Evolutionary conservation across 2,888 invertebrate genomes (phyloP), one percentile per base, ranked within the genome.

Genomic region (Neoitamus cyanurus): DNA sequence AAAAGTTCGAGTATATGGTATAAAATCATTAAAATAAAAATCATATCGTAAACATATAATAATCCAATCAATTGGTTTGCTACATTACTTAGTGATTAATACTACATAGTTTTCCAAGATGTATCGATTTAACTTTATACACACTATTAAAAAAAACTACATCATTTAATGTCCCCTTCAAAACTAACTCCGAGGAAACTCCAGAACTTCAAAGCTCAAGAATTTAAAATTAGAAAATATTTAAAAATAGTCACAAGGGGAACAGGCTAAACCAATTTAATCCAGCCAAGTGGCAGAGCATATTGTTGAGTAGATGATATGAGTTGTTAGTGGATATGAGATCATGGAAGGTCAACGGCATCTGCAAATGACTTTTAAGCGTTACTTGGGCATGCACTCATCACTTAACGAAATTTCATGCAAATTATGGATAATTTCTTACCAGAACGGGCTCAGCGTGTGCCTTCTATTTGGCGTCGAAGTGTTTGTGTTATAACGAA

Each of bases 381-480:
- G 75, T 75, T 75, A 28, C 42, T 75, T 31, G 25, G 3, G 34
- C 58, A 72, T 72, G 42, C 82, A 82, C 46, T 78, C 72, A 73
- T 58, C 73, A 82, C 30, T 80, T 84, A 36, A 48, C 37, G 42
- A 46, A 13, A 68, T 11, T 73, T 78, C 78, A 68, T 68, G 46
- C 75, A 78, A 58, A 78, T 78, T 78, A 69, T 20, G 28, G 69
- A 36, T 36, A 36, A 69, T 73, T 77, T 73, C 91, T 91, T 90
- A 91, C 91, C 91, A 90, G 88, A 90, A 89, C 83, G 89, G 88
- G 87, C 88, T 88, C 84, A 90, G 86, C 72, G 91, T 90, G 85
- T 88, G 88, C 2, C 91, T 88, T 87, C 90, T 90, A 77, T 88
- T 87, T 30, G 89, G 89, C 83, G 90, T 88, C 83, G 89, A 87